Percentiles rank a stretch among this genome's conserved stretches.
These are phyloP conservation scores for Heliconius hortense DNA, from an alignment of 2,888 invertebrate genomes.

Conservation along the genomic window DNA sequence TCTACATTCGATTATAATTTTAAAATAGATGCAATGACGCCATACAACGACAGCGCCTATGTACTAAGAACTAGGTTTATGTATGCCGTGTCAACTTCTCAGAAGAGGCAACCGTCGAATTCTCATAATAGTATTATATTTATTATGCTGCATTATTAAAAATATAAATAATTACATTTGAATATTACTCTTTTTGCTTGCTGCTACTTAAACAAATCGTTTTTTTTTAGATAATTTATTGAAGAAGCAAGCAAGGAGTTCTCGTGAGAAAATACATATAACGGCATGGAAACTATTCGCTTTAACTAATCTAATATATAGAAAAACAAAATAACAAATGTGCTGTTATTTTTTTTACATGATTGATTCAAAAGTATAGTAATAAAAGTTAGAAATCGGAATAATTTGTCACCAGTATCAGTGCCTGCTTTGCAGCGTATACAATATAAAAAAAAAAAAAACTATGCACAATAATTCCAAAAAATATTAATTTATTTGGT, in stretches of 20 bases:
- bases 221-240: not conserved
- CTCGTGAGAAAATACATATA: not conserved
- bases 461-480: not conserved
- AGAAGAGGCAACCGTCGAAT: constrained; percentile 15
- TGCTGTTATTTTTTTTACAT: not conserved
- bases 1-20: constrained; percentile 16
- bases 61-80: constrained; percentile 14
- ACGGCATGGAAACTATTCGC: not conserved
- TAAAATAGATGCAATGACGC: constrained; percentile 27
- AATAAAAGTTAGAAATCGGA: not conserved
- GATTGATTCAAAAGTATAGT: not conserved
- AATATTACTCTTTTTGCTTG: not conserved
- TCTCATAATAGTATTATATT: not conserved
- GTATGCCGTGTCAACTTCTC: constrained; percentile 17
- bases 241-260: not conserved
- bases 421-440: not conserved
- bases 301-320: not conserved
- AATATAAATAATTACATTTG: not conserved
- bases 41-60: constrained; percentile 14
- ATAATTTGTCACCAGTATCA: not conserved
- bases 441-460: not conserved
- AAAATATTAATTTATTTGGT: not conserved
- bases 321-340: not conserved
- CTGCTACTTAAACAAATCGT: not conserved
- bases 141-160: not conserved